Base-by-base conservation (phyloP, 2,797 vertebrate species). In the Anas bernieri region DNA sequence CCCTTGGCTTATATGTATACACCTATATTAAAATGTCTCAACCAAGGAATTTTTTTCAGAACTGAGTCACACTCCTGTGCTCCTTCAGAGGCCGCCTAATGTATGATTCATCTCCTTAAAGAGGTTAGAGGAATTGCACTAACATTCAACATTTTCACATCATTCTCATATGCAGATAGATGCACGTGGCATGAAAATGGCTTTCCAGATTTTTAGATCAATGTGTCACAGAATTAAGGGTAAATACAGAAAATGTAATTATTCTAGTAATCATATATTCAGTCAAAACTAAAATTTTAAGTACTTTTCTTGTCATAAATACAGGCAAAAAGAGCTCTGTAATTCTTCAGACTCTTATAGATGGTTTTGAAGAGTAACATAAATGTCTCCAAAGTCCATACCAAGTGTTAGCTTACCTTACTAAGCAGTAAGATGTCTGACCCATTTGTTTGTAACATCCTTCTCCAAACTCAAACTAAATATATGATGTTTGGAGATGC, bases 261-360 rank as follows among this genome's bases (percentile, higher is more conserved):
- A 86, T 72, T 28, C 41, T 28, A 63, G 69, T 85, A 90, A 95
- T 85, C 74, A 82, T 50, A 67, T 26, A 25, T 66, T 86, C 78
- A 90, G 50, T 66, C 50, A 82, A 94, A 92, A 84, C 43, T 50
- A 82, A 73, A 80, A 74, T 78, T 93, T 86, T 45, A 86, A 64
- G 93, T 66, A 86, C 85, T 91, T 94, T 86, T 75, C 37, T 78
- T 93, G 75, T 83, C 92, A 94, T 68, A 88, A 84, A 73, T 21
- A 70, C 9, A 48, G 30, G 48, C 7, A 0, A 86, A 73, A 86
- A 86, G 30, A 62, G 55, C n/a, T 46, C 61, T 58, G 15, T n/a
- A 94, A 82, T 73, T 88, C 55, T 66, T 46, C 55, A 88, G n/a
- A 48, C 12, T 76, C n/a, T 21, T 46, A 92, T 9, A 91, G 94